Evolutionary conservation across 37 sponge, comb jelly and placozoan genomes (phyloP).

Genomic region (Beroe ovata): DNA sequence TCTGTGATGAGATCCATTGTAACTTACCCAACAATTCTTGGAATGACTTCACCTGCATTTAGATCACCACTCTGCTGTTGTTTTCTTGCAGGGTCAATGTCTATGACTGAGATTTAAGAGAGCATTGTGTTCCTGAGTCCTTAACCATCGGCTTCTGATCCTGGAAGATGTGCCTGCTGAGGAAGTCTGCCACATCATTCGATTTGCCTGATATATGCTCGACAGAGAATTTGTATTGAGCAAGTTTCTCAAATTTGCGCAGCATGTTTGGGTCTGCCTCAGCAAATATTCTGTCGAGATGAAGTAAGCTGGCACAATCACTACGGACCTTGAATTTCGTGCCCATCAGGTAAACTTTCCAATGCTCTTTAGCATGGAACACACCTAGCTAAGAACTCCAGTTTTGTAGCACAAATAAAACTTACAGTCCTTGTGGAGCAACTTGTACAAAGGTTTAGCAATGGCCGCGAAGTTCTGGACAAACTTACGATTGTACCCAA

Average conservation of each 20-base stretch:
- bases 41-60: background rate
- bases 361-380: background rate
- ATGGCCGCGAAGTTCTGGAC: background rate
- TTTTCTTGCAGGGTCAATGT: background rate
- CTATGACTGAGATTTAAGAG: background rate
- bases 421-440: background rate
- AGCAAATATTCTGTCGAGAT: background rate
- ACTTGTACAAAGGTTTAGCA: background rate
- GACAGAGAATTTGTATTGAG: background rate
- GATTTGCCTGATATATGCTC: conserved; percentile 12
- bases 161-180: background rate
- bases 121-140: background rate
- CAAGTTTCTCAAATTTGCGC: background rate
- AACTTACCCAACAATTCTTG: conserved; percentile 5
- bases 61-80: background rate
- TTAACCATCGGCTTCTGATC: background rate
- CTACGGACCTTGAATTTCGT: background rate
- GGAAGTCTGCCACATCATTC: background rate
- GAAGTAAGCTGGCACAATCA: background rate
- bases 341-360: background rate
- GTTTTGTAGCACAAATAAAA: background rate
- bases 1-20: conserved; percentile 32
- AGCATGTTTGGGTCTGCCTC: background rate
- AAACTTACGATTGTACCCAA: too few species aligned
- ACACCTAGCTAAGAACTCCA: conserved; percentile 1